phyloP scores from a whole-genome alignment of 2,797 vertebrate species.

The Chrosomus eos region DNA sequence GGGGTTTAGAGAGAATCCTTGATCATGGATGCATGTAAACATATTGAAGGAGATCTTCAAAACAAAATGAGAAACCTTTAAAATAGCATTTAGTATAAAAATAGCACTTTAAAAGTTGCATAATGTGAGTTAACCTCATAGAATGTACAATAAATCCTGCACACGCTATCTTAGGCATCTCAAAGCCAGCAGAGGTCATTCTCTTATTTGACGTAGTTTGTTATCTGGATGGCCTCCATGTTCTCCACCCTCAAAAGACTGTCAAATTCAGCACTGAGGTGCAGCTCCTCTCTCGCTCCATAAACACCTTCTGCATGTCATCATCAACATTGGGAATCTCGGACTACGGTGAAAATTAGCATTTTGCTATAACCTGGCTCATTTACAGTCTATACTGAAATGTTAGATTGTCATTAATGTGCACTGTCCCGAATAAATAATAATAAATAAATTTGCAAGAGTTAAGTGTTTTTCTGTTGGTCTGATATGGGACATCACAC shows the following conservation, averaged over 20 bases:
- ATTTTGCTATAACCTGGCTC: too few species aligned
- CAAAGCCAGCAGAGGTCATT: constrained; percentile 4
- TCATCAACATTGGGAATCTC: too few species aligned
- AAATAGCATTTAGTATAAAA: neutral
- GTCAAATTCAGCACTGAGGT: constrained; percentile 56
- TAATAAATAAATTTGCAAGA: too few species aligned
- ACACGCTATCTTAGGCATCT: neutral
- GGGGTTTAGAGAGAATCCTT: neutral
- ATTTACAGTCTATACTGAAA: too few species aligned
- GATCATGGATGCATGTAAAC: neutral
- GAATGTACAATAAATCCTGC: neutral
- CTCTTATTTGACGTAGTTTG: constrained; percentile 13
- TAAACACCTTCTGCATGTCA: neutral
- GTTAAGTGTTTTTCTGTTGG: neutral
- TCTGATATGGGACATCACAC: neutral
- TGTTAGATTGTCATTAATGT: too few species aligned
- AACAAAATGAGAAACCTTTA: neutral
- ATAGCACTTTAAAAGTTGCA: neutral
- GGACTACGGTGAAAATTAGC: too few species aligned
- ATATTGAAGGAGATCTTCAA: neutral
- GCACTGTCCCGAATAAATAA: too few species aligned
- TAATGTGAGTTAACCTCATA: neutral
- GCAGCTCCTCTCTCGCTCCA: constrained; percentile 12
- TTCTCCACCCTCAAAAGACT: constrained; percentile 48
- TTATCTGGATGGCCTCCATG: constrained; percentile 36